These are phyloP conservation scores for Artibeus lituratus DNA, from an alignment of 2,797 vertebrate genomes.

Conservation along the genomic window DNA sequence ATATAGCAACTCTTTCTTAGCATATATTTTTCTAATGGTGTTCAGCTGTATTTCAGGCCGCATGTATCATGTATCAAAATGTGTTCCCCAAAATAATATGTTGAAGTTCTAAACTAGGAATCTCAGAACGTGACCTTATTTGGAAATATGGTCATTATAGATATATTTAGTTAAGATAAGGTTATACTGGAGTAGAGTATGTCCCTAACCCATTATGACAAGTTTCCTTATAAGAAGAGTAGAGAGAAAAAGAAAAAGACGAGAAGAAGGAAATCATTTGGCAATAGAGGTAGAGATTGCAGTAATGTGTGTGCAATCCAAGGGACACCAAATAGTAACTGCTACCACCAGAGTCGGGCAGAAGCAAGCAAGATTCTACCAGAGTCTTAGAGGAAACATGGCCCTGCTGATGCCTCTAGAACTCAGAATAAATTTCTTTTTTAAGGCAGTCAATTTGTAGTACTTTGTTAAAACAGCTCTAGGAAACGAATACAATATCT, in stretches of 20 bases:
- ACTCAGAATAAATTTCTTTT: background rate
- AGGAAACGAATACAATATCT: background rate
- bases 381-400: background rate
- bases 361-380: background rate
- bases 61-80: background rate
- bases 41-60: background rate
- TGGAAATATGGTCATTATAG: background rate
- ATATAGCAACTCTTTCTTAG: background rate
- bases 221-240: background rate
- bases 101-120: background rate
- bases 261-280: background rate
- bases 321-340: background rate
- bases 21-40: background rate
- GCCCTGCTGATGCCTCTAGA: background rate
- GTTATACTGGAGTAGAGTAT: background rate
- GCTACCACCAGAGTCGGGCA: background rate
- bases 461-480: background rate
- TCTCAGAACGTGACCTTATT: background rate
- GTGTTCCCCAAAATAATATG: background rate
- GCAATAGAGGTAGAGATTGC: background rate
- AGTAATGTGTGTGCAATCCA: background rate
- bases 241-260: background rate
- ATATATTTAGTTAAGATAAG: background rate
- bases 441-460: background rate
- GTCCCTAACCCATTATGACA: background rate